These are phyloP conservation scores for Lagenorhynchus albirostris DNA, from an alignment of 2,113 vertebrate genomes.

Conservation along the genomic window DNA sequence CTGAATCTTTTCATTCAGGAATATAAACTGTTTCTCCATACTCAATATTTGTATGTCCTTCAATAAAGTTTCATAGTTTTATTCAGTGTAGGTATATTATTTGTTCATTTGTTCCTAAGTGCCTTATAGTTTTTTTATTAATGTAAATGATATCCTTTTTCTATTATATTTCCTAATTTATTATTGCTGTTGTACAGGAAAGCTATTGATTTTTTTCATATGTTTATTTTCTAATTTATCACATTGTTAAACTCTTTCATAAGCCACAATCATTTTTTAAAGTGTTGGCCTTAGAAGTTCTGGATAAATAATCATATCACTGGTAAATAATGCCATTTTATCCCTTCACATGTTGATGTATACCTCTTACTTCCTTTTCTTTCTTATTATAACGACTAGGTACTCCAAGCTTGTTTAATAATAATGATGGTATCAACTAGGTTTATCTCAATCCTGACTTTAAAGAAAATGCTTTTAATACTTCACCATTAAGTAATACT, in stretches of 20 bases:
- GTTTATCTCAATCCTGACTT: not conserved
- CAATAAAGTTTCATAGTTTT: not conserved
- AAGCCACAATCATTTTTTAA: not conserved
- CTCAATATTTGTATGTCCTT: not conserved
- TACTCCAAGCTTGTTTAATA: not conserved
- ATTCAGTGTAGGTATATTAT: not conserved
- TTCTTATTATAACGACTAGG: not conserved
- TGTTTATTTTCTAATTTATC: not conserved
- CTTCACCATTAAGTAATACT: not conserved
- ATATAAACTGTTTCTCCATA: not conserved
- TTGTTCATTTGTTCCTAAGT: not conserved
- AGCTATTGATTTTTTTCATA: not conserved
- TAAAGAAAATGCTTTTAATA: not conserved
- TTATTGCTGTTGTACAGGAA: not conserved
- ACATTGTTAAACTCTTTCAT: not conserved
- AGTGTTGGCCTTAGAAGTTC: not conserved
- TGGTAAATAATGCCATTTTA: not conserved
- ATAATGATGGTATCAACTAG: not conserved
- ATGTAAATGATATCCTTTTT: not conserved
- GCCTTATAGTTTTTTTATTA: not conserved
- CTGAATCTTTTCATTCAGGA: not conserved
- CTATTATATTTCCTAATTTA: not conserved
- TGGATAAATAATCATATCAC: not conserved
- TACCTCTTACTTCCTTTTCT: not conserved
- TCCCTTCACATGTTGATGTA: not conserved